Evolutionary conservation across 2,797 vertebrate species (phyloP), one percentile per base, ranked within the genome.

Genomic region (Cichlasoma orientale): DNA sequence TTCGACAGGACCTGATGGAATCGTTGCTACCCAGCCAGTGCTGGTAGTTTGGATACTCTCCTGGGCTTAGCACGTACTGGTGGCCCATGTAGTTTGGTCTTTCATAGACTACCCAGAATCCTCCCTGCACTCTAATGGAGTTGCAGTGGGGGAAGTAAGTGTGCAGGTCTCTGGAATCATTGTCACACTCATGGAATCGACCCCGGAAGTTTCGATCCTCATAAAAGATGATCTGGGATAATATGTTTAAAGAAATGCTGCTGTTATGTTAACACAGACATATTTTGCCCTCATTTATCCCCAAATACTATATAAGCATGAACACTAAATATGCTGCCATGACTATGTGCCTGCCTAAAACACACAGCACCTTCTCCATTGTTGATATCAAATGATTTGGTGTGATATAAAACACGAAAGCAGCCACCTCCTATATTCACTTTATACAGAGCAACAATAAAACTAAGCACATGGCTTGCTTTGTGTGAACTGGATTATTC

Each of bases 91-190:
- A 88, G 66, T 86, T 86, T 3, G 84, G 77, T 23, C 79, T 85
- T 56, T 89, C 53, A 5, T 88, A 87, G 31, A 88, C 68, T 31
- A 88, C 87, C 90, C 90, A 91, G 77, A 89, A 84, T 19, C 89
- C 87, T 6, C 57, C 82, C 2, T 81, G 71, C 23, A 90, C 88
- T 38, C 55, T 68, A 79, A 87, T 79, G 52, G 77, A 89, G 79
- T 73, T 87, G 69, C 90, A 85, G 83, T 3, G 69, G 74, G 73
- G 68, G 72, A 89, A 21, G 53, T 83, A 82, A 0, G 72, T 23
- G 52, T 82, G 81, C 58, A 88, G 52, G 38, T 87, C 77, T 2
- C 72, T 66, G 63, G 75, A 89, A 82, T 87, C 86, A 72, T 73
- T 79, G 23, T 58, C 18, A 23, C 82, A 78, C 56, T 82, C 36